These are phyloP conservation scores for Heliconius cydno DNA, from an alignment of 2,888 invertebrate genomes.

Conservation along the genomic window DNA sequence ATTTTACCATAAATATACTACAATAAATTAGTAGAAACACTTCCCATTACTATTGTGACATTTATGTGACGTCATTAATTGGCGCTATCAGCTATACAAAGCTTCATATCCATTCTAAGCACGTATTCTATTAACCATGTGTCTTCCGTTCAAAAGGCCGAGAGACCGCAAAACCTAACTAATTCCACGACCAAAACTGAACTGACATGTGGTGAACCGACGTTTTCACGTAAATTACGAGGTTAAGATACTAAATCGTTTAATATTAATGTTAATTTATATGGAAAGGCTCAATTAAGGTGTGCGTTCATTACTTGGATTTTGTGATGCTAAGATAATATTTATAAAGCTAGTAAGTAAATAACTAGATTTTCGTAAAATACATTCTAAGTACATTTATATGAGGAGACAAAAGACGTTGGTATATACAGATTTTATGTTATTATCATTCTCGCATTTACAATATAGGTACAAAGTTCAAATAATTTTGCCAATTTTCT, in stretches of 20 bases:
- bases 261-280: slow-evolving; percentile 22
- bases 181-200: slow-evolving; percentile 45
- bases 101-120: not conserved
- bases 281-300: not conserved
- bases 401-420: too few species aligned
- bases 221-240: slow-evolving; percentile 42
- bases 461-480: too few species aligned
- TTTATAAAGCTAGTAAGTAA: not conserved
- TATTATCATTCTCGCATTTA: too few species aligned
- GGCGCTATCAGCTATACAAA: not conserved
- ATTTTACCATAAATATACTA: not conserved
- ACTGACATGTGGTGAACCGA: slow-evolving; percentile 43
- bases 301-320: not conserved
- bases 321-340: not conserved
- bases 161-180: slow-evolving; percentile 49
- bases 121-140: slow-evolving; percentile 24
- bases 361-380: not conserved
- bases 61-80: not conserved
- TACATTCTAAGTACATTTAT: too few species aligned
- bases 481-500: too few species aligned
- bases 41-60: not conserved
- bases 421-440: too few species aligned
- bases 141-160: slow-evolving; percentile 32
- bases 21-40: not conserved
- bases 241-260: slow-evolving; percentile 20